A percentile compares a stretch with the other conserved stretches of the same genome.
phyloP scores from a whole-genome alignment of 2,797 vertebrate genomes.

The Prunella strophiata region DNA sequence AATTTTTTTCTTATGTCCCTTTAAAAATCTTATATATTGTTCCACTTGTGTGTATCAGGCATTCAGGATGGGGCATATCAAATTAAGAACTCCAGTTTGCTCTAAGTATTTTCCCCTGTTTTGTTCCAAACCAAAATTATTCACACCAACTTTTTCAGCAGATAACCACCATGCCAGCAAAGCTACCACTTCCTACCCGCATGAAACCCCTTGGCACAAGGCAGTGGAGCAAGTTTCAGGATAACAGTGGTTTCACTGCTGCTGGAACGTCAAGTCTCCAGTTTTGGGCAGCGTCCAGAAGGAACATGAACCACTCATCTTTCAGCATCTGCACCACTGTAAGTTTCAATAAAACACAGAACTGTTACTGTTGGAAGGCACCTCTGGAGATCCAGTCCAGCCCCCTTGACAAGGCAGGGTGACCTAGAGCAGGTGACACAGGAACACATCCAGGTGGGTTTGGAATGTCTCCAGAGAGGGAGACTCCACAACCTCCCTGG shows the following conservation, averaged over 20 bases:
- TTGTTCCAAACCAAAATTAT: background rate
- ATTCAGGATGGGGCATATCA: background rate
- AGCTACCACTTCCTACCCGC: background rate
- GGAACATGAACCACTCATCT: too few relatives aligned
- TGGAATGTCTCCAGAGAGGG: background rate
- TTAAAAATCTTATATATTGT: background rate
- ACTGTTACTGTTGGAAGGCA: background rate
- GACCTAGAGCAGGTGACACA: background rate
- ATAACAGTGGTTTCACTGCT: background rate
- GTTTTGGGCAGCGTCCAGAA: background rate
- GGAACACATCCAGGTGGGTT: background rate
- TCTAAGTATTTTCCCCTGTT: background rate
- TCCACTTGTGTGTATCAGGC: background rate
- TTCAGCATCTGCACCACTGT: accelerated
- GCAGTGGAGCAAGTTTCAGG: background rate
- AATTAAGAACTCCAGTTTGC: background rate
- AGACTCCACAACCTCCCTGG: accelerated
- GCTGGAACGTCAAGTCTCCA: background rate
- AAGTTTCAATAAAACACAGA: background rate
- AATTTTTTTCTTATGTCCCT: accelerated
- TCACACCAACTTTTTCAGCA: background rate
- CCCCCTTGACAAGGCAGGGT: background rate
- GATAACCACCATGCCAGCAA: background rate
- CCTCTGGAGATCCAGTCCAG: background rate
- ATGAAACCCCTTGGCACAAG: accelerated